Evolutionary conservation across 2,797 vertebrate species (phyloP).

Genomic region (Microhierax caerulescens): DNA sequence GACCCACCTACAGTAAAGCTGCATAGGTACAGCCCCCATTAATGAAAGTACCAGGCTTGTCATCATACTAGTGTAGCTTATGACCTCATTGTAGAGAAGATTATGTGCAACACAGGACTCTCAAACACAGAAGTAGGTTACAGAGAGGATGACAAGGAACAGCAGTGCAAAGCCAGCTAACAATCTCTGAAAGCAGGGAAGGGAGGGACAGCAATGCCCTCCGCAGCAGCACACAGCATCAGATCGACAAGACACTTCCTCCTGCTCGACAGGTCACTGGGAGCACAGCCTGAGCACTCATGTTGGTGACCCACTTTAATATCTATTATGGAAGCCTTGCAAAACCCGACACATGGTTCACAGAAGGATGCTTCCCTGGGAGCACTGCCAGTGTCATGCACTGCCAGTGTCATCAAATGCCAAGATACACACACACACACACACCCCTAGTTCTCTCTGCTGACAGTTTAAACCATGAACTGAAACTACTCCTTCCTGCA

Average conservation of each 20-base stretch:
- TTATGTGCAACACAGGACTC: not conserved
- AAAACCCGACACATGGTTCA: not conserved
- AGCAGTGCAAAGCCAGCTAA: not conserved
- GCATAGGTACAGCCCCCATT: not conserved
- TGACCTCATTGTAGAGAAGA: fast-evolving
- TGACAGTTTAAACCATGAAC: not conserved
- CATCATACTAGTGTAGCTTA: not conserved
- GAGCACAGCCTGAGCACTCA: not conserved
- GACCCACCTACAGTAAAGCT: not conserved
- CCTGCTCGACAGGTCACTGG: not conserved
- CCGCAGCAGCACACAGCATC: not conserved
- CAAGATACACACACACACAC: not conserved
- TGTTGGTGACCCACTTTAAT: not conserved
- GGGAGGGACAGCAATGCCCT: not conserved
- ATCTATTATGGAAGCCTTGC: not conserved
- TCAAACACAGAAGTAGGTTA: not conserved
- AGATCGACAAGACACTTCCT: not conserved
- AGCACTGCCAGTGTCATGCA: not conserved
- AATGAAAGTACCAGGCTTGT: fast-evolving
- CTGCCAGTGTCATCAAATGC: not conserved
- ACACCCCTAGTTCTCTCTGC: not conserved
- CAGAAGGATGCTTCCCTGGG: not conserved
- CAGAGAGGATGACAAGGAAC: fast-evolving
- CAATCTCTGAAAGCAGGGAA: not conserved
- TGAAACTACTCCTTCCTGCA: not conserved